Percentiles rank a stretch among this genome's conserved stretches.
Conservation (phyloP, 2,797 vertebrate genomes). For the Phoxinus dragarum region DNA sequence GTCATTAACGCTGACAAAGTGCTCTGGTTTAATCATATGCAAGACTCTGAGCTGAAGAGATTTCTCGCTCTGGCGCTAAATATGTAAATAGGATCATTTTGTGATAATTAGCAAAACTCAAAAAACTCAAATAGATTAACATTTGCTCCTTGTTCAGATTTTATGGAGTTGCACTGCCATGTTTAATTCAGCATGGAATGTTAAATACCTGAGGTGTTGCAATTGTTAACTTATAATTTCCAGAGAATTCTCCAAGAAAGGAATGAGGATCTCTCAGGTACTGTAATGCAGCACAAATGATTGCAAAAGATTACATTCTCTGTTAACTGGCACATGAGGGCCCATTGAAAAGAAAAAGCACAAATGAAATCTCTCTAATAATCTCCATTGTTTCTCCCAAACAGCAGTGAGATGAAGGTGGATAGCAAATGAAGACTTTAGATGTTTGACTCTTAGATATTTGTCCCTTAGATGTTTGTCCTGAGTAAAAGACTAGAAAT, state of each 20-base stretch:
- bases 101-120: constrained; percentile 51
- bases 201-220: constrained; percentile 41
- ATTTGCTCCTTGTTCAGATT: constrained; percentile 48
- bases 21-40: constrained; percentile 45
- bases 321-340: constrained; percentile 13
- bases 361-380: constrained; percentile 9
- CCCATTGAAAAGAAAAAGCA: not conserved
- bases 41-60: constrained; percentile 12
- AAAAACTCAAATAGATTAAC: constrained; percentile 55
- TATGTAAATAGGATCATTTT: constrained; percentile 56
- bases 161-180: constrained; percentile 26
- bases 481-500: not conserved
- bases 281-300: constrained; percentile 18
- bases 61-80: constrained; percentile 43
- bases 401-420: not conserved
- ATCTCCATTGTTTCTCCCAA: not conserved
- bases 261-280: constrained; percentile 17
- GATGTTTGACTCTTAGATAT: not conserved
- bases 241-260: not conserved
- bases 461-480: not conserved
- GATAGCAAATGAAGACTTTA: not conserved
- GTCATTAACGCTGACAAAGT: constrained; percentile 41
- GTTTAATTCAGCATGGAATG: constrained; percentile 29
- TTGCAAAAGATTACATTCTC: not conserved
- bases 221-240: constrained; percentile 33